Conservation (phyloP, 2,113 vertebrate genomes). For the Antechinus flavipes region DNA sequence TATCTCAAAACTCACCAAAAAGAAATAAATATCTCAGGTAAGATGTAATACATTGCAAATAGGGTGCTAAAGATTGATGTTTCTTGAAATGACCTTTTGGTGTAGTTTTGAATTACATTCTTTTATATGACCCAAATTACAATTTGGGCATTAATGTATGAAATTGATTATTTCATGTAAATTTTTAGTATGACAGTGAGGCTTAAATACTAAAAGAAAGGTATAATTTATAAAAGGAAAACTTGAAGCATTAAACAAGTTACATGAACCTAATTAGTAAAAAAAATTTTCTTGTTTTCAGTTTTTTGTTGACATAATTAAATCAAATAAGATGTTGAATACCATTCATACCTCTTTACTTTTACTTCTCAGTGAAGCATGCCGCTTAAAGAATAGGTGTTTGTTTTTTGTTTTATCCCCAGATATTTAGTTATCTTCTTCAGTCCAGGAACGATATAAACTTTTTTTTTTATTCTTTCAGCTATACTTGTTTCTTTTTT, state of each 20-base stretch:
- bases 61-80: conserved; percentile 9
- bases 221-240: background rate
- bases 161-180: conserved; percentile 42
- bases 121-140: conserved; percentile 26
- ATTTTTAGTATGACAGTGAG: background rate
- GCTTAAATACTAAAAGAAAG: conserved; percentile 8
- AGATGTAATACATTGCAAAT: conserved; percentile 40
- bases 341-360: background rate
- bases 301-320: background rate
- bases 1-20: background rate
- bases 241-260: background rate
- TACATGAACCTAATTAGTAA: background rate
- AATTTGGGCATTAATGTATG: background rate
- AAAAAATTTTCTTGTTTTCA: background rate
- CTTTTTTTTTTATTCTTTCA: no score
- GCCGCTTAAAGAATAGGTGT: background rate
- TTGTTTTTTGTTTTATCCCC: background rate
- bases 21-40: conserved; percentile 30
- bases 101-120: conserved; percentile 5
- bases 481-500: background rate
- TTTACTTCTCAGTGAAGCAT: background rate
- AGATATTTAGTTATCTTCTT: background rate
- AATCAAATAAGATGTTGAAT: background rate
- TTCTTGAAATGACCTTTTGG: conserved; percentile 36
- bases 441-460: background rate